A percentile compares a stretch with the other conserved stretches of the same genome.
Evolutionary conservation across 2,797 vertebrate genomes (phyloP).

Genomic region (Scyliorhinus canicula): DNA sequence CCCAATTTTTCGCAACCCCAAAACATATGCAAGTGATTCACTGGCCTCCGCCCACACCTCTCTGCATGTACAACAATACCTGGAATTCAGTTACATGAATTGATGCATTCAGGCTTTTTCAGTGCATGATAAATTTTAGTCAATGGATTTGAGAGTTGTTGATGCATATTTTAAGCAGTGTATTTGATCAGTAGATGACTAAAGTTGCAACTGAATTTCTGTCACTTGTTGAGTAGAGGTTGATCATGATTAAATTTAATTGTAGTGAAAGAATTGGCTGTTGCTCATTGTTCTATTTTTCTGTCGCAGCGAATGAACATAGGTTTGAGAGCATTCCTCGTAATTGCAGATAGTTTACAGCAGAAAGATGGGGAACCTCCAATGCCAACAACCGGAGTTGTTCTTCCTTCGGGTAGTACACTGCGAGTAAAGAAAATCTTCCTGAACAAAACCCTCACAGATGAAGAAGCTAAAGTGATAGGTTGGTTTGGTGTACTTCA

Average conservation of each 20-base stretch:
- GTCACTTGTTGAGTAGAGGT: background rate
- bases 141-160: background rate
- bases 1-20: too few relatives aligned
- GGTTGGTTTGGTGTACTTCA: conserved; percentile 58
- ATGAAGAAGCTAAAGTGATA: conserved; percentile 97
- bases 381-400: conserved; percentile 94
- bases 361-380: conserved; percentile 97
- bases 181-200: background rate
- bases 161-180: conserved; percentile 10
- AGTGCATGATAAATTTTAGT: background rate
- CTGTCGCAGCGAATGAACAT: conserved; percentile 89
- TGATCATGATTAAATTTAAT: background rate
- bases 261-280: background rate
- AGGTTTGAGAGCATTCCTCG: conserved; percentile 90
- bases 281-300: background rate
- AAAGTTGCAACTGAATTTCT: background rate
- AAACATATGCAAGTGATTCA: too few relatives aligned
- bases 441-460: conserved; percentile 94
- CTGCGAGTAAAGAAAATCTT: conserved; percentile 98
- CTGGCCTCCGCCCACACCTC: too few relatives aligned
- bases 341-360: conserved; percentile 94
- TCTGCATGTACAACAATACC: too few relatives aligned
- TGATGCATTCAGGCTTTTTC: background rate
- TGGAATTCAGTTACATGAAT: too few relatives aligned
- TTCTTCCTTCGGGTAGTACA: conserved; percentile 97